These are phyloP conservation scores for Drosophila stalkeri DNA, from an alignment of 2,888 invertebrate species.

Conservation along the genomic window DNA sequence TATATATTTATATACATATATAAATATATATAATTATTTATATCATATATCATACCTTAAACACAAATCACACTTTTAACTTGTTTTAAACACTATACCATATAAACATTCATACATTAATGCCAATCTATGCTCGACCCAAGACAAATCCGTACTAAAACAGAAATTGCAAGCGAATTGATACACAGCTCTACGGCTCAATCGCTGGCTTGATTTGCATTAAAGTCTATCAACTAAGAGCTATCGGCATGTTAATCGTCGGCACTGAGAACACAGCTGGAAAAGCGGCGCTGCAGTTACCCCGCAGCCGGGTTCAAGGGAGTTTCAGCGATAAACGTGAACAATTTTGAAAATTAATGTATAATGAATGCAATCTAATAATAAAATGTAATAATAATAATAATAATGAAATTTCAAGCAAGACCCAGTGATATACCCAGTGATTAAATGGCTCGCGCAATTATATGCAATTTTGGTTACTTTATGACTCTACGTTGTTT, in stretches of 20 bases:
- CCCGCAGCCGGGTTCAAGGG: neutral
- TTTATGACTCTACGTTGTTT: neutral
- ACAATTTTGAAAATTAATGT: neutral
- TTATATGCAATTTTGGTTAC: neutral
- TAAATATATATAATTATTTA: neutral
- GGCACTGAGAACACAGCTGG: neutral
- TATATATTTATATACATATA: too few species aligned
- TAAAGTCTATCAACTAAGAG: slow-evolving; percentile 7
- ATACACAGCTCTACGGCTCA: slow-evolving; percentile 1
- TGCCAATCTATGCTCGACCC: neutral
- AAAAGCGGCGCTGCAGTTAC: neutral
- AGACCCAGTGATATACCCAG: too few species aligned
- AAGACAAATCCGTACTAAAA: slow-evolving; percentile 12
- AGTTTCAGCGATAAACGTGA: neutral
- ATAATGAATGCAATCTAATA: too few species aligned
- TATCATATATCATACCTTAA: neutral
- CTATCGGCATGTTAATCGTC: slow-evolving; percentile 7
- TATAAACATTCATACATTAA: neutral
- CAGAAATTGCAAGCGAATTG: neutral
- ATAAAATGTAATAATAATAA: too few species aligned
- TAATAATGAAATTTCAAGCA: neutral
- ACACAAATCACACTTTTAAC: neutral
- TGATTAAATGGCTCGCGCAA: neutral
- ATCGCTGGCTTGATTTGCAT: slow-evolving; percentile 10
- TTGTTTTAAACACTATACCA: neutral